Conservation (phyloP, 2,113 vertebrate species). For the Apeltes quadracus region DNA sequence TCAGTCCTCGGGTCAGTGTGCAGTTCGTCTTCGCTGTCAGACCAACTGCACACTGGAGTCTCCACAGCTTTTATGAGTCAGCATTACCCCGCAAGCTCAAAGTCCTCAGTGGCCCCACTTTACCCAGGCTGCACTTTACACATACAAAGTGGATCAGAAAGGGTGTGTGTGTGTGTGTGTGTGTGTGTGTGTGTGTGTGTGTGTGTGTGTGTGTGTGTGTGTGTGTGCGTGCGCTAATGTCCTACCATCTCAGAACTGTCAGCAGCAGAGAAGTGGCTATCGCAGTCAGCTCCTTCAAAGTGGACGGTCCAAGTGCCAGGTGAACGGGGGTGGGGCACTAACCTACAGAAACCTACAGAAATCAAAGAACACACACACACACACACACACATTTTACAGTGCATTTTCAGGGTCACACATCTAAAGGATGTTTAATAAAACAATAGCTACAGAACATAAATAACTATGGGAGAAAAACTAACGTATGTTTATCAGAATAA, state of each 20-base stretch:
- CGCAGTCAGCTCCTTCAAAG: constrained; percentile 94
- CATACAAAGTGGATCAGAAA: not conserved
- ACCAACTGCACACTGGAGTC: constrained; percentile 8
- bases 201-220: too few species aligned
- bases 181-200: too few species aligned
- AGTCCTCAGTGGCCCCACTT: constrained; percentile 12
- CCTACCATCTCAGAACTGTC: constrained; percentile 90
- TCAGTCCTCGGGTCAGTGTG: constrained; percentile 5
- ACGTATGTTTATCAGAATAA: not conserved
- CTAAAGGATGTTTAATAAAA: not conserved
- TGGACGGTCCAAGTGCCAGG: constrained; percentile 96
- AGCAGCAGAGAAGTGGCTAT: constrained; percentile 86
- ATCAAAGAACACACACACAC: constrained; percentile 24
- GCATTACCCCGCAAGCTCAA: constrained; percentile 14
- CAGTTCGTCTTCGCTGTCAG: constrained; percentile 18
- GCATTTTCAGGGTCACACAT: not conserved
- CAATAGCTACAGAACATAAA: not conserved
- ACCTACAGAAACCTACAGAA: constrained; percentile 92
- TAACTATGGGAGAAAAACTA: not conserved
- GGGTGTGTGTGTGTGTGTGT: not conserved
- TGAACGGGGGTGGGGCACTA: constrained; percentile 88
- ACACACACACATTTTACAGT: not conserved
- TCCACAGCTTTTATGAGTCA: constrained; percentile 29
- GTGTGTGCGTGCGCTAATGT: constrained; percentile 6
- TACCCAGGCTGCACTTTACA: constrained; percentile 29